Evolutionary conservation across 2,888 invertebrate species (phyloP), one percentile per base, ranked within the genome.

Genomic region (Eupithecia centaureata): DNA sequence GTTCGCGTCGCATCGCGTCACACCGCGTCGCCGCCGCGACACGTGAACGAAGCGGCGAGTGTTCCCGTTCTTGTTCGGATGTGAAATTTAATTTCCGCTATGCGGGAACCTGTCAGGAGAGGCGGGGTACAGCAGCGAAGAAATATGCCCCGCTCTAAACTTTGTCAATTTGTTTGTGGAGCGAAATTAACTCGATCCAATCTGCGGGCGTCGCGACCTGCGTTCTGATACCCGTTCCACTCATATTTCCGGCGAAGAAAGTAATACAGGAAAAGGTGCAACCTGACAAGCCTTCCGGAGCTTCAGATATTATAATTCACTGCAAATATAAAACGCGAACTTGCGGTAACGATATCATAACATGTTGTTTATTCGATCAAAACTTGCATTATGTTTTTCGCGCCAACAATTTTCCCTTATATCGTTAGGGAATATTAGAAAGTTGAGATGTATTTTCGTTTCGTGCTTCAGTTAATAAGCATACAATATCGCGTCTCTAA

Each of bases 141-240:
- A 93, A 92, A 92, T 93, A 92, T 92, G 91, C 91, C 88, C 89
- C 91, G 91, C 89, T 92, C 87, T 91, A 91, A 93, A 93, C 92
- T 93, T 93, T 93, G 92, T 92, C 93, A 93, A 93, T 93, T 92
- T 93, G 92, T 93, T 93, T 93, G 92, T 92, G 90, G 91, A 91
- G 91, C 86, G 90, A 93, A 92, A 93, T 93, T 93, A 93, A 92
- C 93, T 93, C 91, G 92, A 92, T 92, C 92, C 91, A 91, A 92
- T 92, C 93, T 92, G 91, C 86, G 90, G 87, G 87, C 86, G 78
- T 75, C 80, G 81, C 88, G 89, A 89, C 88, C 88, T 85, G 87
- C 84, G 85, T 84, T 76, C 84, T 82, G 86, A 86, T 87, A 86
- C 83, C 83, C 81, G 72, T 76, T 76, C 79, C 81, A 79, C 83